These are phyloP conservation scores for Anseranas semipalmata DNA, from an alignment of 2,113 vertebrate genomes.

Conservation along the genomic window DNA sequence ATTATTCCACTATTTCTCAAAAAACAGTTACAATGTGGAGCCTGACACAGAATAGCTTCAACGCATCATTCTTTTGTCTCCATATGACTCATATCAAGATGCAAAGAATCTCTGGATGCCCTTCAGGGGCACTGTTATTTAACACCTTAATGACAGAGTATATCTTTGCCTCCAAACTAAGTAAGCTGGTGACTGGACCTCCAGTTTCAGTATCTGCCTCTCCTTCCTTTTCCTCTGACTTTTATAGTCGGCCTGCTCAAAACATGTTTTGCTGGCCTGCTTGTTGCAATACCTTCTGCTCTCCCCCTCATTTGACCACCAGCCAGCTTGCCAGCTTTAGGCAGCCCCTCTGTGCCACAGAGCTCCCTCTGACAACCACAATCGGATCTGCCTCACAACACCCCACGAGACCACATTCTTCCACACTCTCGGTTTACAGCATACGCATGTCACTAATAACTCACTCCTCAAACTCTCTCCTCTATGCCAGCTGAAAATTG, in stretches of 20 bases:
- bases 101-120: not conserved
- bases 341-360: accelerated
- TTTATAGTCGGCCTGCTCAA: not conserved
- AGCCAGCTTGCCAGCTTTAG: not conserved
- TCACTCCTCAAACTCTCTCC: not conserved
- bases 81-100: not conserved
- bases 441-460: accelerated
- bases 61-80: not conserved
- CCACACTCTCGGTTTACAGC: not conserved
- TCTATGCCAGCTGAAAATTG: not conserved
- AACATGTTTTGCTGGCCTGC: not conserved
- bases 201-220: not conserved
- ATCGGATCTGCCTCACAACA: not conserved
- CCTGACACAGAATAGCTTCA: not conserved
- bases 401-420: not conserved
- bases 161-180: not conserved
- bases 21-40: not conserved
- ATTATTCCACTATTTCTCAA: not conserved
- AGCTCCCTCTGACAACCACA: not conserved
- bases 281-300: not conserved
- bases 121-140: not conserved
- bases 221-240: too few relatives aligned
- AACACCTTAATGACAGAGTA: not conserved
- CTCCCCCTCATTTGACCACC: accelerated
- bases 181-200: not conserved